Evolutionary conservation across 2,113 vertebrate genomes (phyloP).

Genomic region (Forbesichthys agassizii): DNA sequence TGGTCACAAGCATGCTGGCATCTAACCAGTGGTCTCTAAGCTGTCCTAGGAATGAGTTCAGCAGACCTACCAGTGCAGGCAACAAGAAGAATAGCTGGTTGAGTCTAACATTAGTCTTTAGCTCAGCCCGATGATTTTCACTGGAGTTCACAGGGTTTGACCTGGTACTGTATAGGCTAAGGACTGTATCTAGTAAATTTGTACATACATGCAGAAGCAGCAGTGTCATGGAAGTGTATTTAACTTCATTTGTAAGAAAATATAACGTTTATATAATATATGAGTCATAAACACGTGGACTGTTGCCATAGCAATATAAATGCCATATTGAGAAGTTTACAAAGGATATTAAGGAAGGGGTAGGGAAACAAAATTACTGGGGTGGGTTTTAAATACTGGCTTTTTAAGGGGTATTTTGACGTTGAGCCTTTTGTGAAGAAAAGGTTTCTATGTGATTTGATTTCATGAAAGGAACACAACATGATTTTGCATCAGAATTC

Average conservation of each 20-base stretch:
- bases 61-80: slow-evolving; percentile 1
- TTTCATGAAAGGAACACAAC: slow-evolving; percentile 47
- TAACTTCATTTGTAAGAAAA: not conserved
- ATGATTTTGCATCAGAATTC: slow-evolving; percentile 39
- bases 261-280: not conserved
- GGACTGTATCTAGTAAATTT: not conserved
- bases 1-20: slow-evolving; percentile 18
- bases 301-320: not conserved
- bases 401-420: slow-evolving; percentile 9
- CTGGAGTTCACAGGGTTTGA: not conserved
- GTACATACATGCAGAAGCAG: not conserved
- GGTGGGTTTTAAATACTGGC: slow-evolving; percentile 34
- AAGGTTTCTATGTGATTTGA: slow-evolving; percentile 11
- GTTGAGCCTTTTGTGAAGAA: slow-evolving; percentile 34
- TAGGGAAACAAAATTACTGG: slow-evolving; percentile 28
- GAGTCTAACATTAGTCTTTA: not conserved
- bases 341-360: slow-evolving; percentile 10
- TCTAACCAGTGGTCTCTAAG: slow-evolving; percentile 33
- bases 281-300: not conserved
- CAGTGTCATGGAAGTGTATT: not conserved
- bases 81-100: not conserved
- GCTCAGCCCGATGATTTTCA: not conserved
- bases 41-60: slow-evolving; percentile 19
- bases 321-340: slow-evolving; percentile 8
- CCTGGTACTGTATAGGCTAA: too few species aligned